phyloP scores from a whole-genome alignment of 2,113 vertebrate species.

The Prunella fulvescens region DNA sequence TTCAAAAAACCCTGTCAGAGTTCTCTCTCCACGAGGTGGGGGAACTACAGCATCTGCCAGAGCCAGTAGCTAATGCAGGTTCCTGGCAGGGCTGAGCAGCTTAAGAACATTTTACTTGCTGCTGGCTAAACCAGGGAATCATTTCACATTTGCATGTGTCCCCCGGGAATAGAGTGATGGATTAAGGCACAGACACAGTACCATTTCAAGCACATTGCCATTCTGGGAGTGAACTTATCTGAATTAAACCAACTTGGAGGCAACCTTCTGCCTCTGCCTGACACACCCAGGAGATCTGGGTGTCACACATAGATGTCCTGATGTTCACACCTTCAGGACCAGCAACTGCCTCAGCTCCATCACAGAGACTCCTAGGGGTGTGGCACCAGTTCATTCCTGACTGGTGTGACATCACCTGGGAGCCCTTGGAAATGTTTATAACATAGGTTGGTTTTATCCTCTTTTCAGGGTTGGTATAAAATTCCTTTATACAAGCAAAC shows the following conservation, averaged over 20 bases:
- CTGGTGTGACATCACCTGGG: background rate
- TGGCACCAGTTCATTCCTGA: background rate
- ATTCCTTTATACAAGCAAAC: background rate
- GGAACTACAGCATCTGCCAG: background rate
- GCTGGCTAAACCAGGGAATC: background rate
- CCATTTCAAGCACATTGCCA: rapidly evolving
- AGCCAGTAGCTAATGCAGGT: background rate
- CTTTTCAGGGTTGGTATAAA: background rate
- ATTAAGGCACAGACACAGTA: background rate
- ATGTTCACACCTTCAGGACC: rapidly evolving
- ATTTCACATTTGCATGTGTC: background rate
- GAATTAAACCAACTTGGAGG: background rate
- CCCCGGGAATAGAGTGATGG: background rate
- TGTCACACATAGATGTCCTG: background rate
- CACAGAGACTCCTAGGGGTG: rapidly evolving
- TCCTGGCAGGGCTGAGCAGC: background rate
- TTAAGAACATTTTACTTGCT: background rate
- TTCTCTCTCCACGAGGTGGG: background rate
- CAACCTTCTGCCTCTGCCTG: background rate
- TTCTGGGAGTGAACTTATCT: background rate
- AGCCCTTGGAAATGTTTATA: background rate
- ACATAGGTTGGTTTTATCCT: background rate
- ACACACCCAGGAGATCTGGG: background rate
- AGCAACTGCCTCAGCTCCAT: background rate
- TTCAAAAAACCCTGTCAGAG: background rate